These are phyloP conservation scores for Littorina saxatilis DNA, from an alignment of 1,140 invertebrate species.

Conservation along the genomic window DNA sequence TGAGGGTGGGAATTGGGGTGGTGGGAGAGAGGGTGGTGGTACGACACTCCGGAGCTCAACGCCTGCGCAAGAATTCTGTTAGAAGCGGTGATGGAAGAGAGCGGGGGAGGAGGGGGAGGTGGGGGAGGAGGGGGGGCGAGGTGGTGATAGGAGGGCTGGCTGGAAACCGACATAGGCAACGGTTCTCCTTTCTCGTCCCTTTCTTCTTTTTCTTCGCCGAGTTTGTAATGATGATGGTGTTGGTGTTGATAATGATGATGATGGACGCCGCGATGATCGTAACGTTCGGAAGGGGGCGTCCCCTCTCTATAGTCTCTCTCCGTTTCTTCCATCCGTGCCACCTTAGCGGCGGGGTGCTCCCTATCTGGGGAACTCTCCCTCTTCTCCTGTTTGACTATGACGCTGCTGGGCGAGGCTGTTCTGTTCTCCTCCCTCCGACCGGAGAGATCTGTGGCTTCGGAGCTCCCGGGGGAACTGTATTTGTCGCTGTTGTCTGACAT, in stretches of 20 bases:
- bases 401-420: slow-evolving; percentile 12
- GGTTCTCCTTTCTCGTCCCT: background rate
- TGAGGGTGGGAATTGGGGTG: background rate
- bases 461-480: background rate
- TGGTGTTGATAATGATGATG: background rate
- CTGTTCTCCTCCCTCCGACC: background rate
- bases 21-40: background rate
- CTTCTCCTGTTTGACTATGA: slow-evolving; percentile 31
- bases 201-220: background rate
- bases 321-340: background rate
- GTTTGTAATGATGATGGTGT: background rate
- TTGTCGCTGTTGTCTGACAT: slow-evolving; percentile 17
- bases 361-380: background rate
- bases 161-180: background rate
- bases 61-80: slow-evolving; percentile 24
- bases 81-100: slow-evolving; percentile 27
- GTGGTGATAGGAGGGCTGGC: background rate
- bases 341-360: background rate
- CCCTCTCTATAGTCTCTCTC: no score
- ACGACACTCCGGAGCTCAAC: background rate
- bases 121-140: background rate
- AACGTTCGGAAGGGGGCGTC: background rate
- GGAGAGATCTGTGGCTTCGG: slow-evolving; percentile 20
- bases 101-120: background rate
- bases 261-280: no score